phyloP scores from a whole-genome alignment of 1,140 invertebrate genomes.

The Drosophila eugracilis region DNA sequence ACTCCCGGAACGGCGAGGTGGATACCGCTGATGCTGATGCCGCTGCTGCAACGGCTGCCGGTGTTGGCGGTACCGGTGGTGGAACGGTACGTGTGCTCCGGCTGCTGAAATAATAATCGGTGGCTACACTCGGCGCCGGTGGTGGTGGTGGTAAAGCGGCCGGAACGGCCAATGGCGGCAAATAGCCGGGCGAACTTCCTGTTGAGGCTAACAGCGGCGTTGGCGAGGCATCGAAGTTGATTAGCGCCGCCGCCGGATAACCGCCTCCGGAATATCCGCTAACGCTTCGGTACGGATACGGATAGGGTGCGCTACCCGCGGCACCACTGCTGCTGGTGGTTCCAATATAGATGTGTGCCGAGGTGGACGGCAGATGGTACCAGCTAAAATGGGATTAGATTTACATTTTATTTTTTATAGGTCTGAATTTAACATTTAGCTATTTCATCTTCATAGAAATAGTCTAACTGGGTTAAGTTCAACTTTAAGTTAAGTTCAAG shows the following conservation, averaged over 20 bases:
- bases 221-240: constrained; percentile 73
- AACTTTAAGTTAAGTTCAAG: too few relatives aligned
- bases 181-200: constrained; percentile 64
- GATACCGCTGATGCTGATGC: constrained; percentile 27
- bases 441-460: too few relatives aligned
- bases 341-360: constrained; percentile 74
- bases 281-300: constrained; percentile 62
- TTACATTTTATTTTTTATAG: too few relatives aligned
- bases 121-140: constrained; percentile 66
- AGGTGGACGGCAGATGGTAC: constrained; percentile 74
- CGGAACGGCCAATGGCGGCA: constrained; percentile 63
- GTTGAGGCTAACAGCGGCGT: constrained; percentile 68
- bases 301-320: constrained; percentile 37
- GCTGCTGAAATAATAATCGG: constrained; percentile 68
- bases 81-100: constrained; percentile 53
- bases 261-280: constrained; percentile 65
- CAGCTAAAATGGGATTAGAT: constrained; percentile 41
- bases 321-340: constrained; percentile 58
- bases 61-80: constrained; percentile 43
- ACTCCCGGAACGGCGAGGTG: constrained; percentile 52
- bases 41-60: constrained; percentile 31
- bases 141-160: constrained; percentile 60
- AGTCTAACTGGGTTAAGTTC: too few relatives aligned
- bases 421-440: too few relatives aligned
- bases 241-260: constrained; percentile 70